These are phyloP conservation scores for Pachyramphus minor DNA, from an alignment of 2,113 vertebrate species.

Conservation along the genomic window DNA sequence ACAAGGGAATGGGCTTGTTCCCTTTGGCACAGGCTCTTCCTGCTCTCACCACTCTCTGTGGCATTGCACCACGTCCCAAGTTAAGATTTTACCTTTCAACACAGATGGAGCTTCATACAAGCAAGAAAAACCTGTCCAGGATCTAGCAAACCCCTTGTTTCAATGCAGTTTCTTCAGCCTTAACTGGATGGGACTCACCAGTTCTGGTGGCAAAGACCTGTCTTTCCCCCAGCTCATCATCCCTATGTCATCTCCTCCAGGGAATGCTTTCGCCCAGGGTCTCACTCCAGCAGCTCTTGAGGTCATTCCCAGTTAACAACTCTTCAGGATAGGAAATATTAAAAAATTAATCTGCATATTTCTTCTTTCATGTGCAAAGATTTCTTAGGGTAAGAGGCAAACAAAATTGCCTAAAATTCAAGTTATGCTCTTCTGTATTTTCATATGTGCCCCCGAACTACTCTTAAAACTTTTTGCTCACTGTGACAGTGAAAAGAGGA, in stretches of 20 bases:
- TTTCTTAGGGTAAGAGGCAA: neutral
- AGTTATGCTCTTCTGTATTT: neutral
- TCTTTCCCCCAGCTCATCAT: neutral
- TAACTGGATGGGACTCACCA: neutral
- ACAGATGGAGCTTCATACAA: neutral
- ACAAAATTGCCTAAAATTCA: neutral
- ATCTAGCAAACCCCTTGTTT: neutral
- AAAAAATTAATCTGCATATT: neutral
- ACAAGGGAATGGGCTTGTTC: rapidly evolving
- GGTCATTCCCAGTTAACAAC: neutral
- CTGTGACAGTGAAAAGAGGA: neutral
- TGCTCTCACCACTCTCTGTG: rapidly evolving
- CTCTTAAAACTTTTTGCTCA: neutral
- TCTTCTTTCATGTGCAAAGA: neutral
- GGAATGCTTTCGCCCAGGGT: neutral
- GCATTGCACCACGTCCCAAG: neutral
- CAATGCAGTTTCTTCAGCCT: neutral
- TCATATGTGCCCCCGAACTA: neutral
- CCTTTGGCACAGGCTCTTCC: neutral
- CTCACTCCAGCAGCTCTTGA: neutral
- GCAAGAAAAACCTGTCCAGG: neutral
- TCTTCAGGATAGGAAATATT: neutral
- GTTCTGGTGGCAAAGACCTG: neutral
- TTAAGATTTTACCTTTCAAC: neutral
- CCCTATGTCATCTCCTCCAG: rapidly evolving